Evolutionary conservation across 1,140 invertebrate species (phyloP).

Genomic region (Popillia japonica): DNA sequence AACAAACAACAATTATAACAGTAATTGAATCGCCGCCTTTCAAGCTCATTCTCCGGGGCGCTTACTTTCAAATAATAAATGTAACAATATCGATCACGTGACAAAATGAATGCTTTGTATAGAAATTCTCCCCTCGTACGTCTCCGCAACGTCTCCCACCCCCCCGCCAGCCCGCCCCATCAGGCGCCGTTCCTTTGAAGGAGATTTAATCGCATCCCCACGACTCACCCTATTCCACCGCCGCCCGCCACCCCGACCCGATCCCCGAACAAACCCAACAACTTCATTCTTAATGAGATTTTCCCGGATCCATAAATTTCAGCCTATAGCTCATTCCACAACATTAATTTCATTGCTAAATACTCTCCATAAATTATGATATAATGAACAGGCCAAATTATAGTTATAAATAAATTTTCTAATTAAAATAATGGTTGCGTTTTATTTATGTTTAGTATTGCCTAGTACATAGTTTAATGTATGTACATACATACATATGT

Average conservation of each 20-base stretch:
- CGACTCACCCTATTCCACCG: slow-evolving; percentile 40
- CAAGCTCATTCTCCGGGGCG: slow-evolving; percentile 22
- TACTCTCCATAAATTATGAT: slow-evolving; percentile 61
- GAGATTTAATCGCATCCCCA: slow-evolving; percentile 35
- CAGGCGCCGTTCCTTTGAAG: background rate
- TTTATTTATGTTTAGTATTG: slow-evolving; percentile 6
- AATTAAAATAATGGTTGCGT: slow-evolving; percentile 52
- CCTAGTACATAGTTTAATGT: background rate
- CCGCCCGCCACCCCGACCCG: slow-evolving; percentile 33
- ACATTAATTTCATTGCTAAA: slow-evolving; percentile 62
- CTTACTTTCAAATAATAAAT: slow-evolving; percentile 27
- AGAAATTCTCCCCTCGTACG: slow-evolving; percentile 21
- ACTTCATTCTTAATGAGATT: slow-evolving; percentile 62
- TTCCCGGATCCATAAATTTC: slow-evolving; percentile 62
- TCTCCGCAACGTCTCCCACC: background rate
- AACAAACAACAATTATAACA: slow-evolving; percentile 23
- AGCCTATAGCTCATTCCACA: slow-evolving; percentile 61
- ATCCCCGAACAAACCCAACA: slow-evolving; percentile 59
- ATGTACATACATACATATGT: background rate
- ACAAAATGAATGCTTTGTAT: slow-evolving; percentile 30
- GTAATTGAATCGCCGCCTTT: slow-evolving; percentile 31
- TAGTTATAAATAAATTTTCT: slow-evolving; percentile 57
- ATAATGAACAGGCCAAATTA: slow-evolving; percentile 60
- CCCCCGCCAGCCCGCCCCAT: background rate
- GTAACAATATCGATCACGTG: slow-evolving; percentile 34